A percentile compares a stretch with the other conserved stretches of the same genome.
Conservation (phyloP, 2,797 vertebrate genomes). For the Mus minutoides region DNA sequence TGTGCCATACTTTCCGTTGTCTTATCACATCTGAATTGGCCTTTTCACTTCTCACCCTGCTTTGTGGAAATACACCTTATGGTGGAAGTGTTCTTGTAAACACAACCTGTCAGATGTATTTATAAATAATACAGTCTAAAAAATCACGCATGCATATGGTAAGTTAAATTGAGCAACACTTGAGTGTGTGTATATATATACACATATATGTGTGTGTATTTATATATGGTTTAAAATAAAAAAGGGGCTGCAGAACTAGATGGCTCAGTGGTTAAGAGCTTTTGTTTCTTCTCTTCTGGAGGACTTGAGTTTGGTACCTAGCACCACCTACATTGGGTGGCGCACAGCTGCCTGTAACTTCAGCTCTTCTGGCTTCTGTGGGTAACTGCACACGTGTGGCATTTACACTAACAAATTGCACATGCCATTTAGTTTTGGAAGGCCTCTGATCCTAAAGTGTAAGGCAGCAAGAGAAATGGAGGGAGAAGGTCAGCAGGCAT, state of each 20-base stretch:
- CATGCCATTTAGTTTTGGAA: conserved; percentile 16
- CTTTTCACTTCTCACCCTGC: conserved; percentile 46
- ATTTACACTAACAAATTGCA: not conserved
- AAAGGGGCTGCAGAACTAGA: not conserved
- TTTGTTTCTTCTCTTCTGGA: not conserved
- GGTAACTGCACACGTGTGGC: not conserved
- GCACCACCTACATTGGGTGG: not conserved
- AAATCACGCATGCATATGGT: not conserved
- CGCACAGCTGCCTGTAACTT: not conserved
- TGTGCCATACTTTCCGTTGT: conserved; percentile 45
- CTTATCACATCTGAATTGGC: conserved; percentile 51
- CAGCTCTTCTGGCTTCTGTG: not conserved
- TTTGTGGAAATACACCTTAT: conserved; percentile 45
- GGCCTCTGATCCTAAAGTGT: not conserved
- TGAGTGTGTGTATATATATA: not conserved
- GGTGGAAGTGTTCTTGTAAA: conserved; percentile 32
- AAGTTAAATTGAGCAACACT: conserved; percentile 23
- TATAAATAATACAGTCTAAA: not conserved
- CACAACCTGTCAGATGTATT: not conserved
- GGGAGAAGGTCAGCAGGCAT: not conserved
- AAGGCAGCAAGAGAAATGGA: not conserved
- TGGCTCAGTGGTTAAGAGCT: not conserved
- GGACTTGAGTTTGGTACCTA: not conserved
- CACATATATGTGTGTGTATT: not conserved
- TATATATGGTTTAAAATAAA: not conserved